These are phyloP conservation scores for Synaphobranchus kaupii DNA, from an alignment of 2,797 vertebrate species.

Conservation along the genomic window DNA sequence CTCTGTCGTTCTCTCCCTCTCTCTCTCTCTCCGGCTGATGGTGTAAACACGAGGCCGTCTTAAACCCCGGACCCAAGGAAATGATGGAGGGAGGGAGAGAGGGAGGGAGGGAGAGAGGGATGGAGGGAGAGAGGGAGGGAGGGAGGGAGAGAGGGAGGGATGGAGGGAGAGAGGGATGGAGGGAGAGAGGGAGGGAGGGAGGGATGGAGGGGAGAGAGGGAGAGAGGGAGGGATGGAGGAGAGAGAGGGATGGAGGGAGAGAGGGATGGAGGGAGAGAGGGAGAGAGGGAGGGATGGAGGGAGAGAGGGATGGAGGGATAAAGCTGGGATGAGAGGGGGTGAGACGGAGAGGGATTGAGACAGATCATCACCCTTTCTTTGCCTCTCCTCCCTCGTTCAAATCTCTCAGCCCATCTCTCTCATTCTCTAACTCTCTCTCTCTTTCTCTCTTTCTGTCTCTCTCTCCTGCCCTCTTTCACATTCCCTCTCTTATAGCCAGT, in stretches of 20 bases:
- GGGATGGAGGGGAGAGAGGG: too few relatives aligned
- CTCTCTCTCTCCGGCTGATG: background rate
- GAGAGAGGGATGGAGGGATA: background rate
- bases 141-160: too few relatives aligned
- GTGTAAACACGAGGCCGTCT: background rate
- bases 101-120: too few relatives aligned
- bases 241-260: too few relatives aligned
- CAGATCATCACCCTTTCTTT: background rate
- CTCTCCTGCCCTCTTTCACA: background rate
- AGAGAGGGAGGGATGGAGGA: too few relatives aligned
- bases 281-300: too few relatives aligned
- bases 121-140: too few relatives aligned
- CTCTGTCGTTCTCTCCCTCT: too few relatives aligned
- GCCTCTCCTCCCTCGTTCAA: background rate
- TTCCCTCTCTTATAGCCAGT: background rate
- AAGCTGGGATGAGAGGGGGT: background rate
- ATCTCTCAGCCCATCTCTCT: background rate
- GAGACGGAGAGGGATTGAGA: background rate
- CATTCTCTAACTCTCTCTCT: background rate
- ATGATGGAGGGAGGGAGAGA: background rate
- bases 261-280: too few relatives aligned
- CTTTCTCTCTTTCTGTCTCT: background rate
- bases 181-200: too few relatives aligned
- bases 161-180: too few relatives aligned
- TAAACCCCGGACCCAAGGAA: background rate